Base-by-base conservation (phyloP, 2,113 vertebrate species). In the Alaudala cheleensis region DNA sequence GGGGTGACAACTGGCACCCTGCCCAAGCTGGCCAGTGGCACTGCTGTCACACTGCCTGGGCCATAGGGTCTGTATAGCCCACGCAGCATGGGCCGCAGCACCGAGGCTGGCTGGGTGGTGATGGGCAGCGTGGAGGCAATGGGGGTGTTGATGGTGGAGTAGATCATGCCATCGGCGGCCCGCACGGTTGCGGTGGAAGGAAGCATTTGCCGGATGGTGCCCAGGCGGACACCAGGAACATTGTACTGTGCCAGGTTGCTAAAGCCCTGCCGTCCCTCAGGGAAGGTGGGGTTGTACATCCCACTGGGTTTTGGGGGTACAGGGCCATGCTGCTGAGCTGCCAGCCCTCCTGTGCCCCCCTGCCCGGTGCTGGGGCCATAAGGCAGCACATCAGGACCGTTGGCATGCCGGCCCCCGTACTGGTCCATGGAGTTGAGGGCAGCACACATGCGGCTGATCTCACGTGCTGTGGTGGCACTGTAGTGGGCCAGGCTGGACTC, bases 51-150 rank as follows among this genome's bases (percentile, higher is more conserved):
- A 44, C 98, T 97, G 2, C 98, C 97, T 4, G 99, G 97, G 21
- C 98, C 97, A 0, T 99, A 99, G 84, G 99, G 98, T 92, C 99
- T 98, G 64, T 99, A 99, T 39, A 99, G 96, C 96, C 98, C 98
- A 56, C 98, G 98, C 70, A 99, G 98, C 98, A 99, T 98, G 64
- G 99, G 98, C 58, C 98, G 98, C 57, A 99, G 83, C 42, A 99
- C 99, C 0, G 99, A 98, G 49, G 98, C 97, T 1, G 99, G 99
- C 96, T 99, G 99, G 47, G 99, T 99, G 92, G 99, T 99, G 96
- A 99, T 99, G 97, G 99, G 99, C 95, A 99, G 98, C 1, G 99
- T 99, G 74, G 99, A 99, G 50, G 99, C 99, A 12, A 99, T 99
- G 17, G 99, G 99, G 15, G 99, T 99, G 77, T 99, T 99, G 91